Percentiles rank a stretch among this genome's conserved stretches.
Conservation (phyloP, 1,140 invertebrate genomes). For the Ylistrum balloti region DNA sequence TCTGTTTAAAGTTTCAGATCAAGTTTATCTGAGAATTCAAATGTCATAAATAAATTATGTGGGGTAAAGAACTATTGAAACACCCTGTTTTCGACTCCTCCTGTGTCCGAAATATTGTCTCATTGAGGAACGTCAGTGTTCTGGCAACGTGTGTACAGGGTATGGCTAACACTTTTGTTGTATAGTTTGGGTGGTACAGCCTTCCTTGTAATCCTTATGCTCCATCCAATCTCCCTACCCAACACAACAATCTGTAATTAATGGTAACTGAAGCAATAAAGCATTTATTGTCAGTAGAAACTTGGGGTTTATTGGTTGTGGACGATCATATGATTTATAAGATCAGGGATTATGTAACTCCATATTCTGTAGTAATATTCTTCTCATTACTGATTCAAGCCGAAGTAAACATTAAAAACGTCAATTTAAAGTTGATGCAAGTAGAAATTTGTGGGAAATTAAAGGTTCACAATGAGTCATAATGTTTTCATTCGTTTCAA, state of each 20-base stretch:
- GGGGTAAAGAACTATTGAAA: no score
- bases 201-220: no score
- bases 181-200: background rate
- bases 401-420: background rate
- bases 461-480: background rate
- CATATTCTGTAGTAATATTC: background rate
- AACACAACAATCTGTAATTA: background rate
- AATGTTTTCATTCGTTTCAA: background rate
- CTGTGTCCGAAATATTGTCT: no score
- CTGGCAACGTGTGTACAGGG: no score
- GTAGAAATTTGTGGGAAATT: background rate
- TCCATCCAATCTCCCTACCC: background rate
- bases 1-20: no score
- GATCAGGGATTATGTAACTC: conserved; percentile 1
- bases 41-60: no score
- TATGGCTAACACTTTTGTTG: no score
- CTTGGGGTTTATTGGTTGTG: background rate
- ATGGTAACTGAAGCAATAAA: background rate
- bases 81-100: no score
- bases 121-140: no score
- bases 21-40: no score
- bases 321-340: background rate
- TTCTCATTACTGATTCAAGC: background rate
- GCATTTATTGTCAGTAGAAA: background rate
- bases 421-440: background rate